Evolutionary conservation across 2,113 vertebrate species (phyloP), one percentile per base, ranked within the genome.

Genomic region (Motacilla tschutschensis): DNA sequence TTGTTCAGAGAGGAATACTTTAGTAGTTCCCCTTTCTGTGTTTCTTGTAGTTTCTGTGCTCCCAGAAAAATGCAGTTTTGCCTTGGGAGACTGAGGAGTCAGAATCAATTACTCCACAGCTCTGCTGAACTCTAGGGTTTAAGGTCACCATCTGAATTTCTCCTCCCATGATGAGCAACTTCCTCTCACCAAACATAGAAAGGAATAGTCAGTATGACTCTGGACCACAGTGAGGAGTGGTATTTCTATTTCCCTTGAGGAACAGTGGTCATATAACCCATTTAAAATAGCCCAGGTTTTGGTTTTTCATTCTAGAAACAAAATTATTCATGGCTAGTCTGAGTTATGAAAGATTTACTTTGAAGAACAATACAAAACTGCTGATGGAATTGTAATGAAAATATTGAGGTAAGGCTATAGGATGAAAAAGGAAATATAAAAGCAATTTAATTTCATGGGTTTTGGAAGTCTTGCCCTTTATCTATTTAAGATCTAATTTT

Each of bases 301-400:
- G 35, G 41, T n/a, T 86, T 93, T 92, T 72, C 43, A 51, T 69
- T 83, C 71, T 43, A 72, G 67, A 88, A 87, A 66, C 11, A 64
- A 82, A 81, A 85, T 76, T 81, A 73, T 88, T 91, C 33, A 43
- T 44, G 47, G 47, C 36, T 79, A 72, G 51, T 25, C 33, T 59
- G 28, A 88, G 51, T 65, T 88, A 67, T 54, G 58, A 85, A 72
- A 81, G 13, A 54, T 83, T 81, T 79, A 25, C 38, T 85, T 54
- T 15, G 59, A 91, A 88, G 74, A 92, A 76, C 51, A 69, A 55
- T 73, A 51, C 9, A 43, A 81, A 93, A 55, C 40, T 81, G 31
- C 59, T 81, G 71, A 79, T 88, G 67, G 17, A 89, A 76, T 89
- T 91, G 71, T 78, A 89, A 71, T 72, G 26, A 86, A 79, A 92